These are phyloP conservation scores for Burhinus oedicnemus DNA, from an alignment of 2,113 vertebrate species.

Conservation along the genomic window DNA sequence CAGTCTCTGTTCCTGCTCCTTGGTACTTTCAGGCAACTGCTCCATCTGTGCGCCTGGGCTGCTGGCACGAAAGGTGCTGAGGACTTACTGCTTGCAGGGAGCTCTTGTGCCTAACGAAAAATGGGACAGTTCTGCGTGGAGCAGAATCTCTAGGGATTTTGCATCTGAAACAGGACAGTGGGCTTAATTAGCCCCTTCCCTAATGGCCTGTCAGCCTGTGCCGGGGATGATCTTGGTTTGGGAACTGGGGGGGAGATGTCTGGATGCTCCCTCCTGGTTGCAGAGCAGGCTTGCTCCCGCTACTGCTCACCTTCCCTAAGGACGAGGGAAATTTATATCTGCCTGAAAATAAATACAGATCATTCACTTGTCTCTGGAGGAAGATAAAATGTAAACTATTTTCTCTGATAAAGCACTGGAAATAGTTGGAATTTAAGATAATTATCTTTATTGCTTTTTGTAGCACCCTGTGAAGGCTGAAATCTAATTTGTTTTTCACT, in stretches of 20 bases:
- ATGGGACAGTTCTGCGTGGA: neutral
- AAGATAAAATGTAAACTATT: constrained; percentile 20
- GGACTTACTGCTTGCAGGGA: neutral
- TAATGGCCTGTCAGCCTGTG: fast-evolving
- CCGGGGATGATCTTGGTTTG: neutral
- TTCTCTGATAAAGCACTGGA: constrained; percentile 39
- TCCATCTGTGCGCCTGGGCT: neutral
- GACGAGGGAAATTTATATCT: neutral
- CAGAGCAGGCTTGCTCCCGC: neutral
- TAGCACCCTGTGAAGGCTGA: constrained; percentile 27
- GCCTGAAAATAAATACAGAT: constrained; percentile 21
- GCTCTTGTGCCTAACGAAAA: neutral
- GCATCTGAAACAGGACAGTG: neutral
- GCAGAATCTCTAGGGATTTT: neutral
- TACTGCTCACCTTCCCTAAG: fast-evolving
- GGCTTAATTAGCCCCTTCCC: neutral
- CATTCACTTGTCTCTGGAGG: constrained; percentile 22
- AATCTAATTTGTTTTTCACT: constrained; percentile 43
- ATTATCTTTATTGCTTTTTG: constrained; percentile 59
- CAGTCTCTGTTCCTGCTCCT: neutral
- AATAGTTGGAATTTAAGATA: constrained; percentile 61
- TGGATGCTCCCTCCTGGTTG: neutral
- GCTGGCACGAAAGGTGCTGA: neutral
- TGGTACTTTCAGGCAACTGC: neutral
- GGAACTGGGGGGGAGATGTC: neutral